These are phyloP conservation scores for Chloebia gouldiae DNA, from an alignment of 2,113 vertebrate species.

Conservation along the genomic window DNA sequence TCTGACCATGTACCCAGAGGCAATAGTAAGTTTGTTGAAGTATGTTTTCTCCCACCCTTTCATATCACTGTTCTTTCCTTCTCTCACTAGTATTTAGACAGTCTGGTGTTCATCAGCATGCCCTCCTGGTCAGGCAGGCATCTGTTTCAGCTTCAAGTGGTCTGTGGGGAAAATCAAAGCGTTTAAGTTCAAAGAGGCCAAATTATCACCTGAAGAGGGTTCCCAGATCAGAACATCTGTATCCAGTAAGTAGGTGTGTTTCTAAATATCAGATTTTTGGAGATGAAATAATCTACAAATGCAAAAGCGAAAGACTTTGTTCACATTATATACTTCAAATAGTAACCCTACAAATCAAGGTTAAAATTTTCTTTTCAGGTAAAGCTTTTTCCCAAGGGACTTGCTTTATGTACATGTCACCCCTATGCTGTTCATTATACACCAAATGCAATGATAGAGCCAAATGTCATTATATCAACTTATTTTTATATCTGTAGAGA, in stretches of 20 bases:
- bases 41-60: background rate
- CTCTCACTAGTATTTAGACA: background rate
- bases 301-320: background rate
- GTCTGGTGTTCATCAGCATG: conserved; percentile 3
- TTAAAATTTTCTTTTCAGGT: background rate
- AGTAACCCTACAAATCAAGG: background rate
- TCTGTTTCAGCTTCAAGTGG: conserved; percentile 4
- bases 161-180: background rate
- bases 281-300: background rate
- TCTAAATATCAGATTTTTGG: background rate
- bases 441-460: background rate
- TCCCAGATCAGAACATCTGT: background rate
- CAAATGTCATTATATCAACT: background rate
- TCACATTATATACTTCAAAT: background rate
- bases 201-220: background rate
- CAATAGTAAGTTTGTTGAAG: background rate
- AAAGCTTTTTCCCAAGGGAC: background rate
- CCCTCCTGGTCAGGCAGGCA: background rate
- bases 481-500: background rate
- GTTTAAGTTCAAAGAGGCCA: background rate
- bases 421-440: background rate
- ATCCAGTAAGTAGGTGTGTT: background rate
- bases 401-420: background rate
- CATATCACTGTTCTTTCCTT: background rate
- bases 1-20: background rate